These are phyloP conservation scores for Myotis vivesi DNA, from an alignment of 2,797 vertebrate species.

Conservation along the genomic window DNA sequence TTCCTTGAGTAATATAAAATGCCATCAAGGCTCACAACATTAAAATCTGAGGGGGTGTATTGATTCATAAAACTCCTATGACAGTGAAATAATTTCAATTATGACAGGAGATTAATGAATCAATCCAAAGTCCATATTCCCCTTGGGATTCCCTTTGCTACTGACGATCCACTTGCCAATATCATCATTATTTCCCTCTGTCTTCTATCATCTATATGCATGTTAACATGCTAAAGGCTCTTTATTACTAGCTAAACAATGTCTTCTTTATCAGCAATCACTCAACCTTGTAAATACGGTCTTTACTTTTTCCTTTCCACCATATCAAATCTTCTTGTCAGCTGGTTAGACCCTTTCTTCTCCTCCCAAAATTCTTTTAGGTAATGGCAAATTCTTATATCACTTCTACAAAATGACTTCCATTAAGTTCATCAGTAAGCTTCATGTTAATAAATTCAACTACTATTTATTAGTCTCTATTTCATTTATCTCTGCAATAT, in stretches of 20 bases:
- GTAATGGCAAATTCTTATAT: background rate
- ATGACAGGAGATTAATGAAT: background rate
- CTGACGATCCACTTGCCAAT: background rate
- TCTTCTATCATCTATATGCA: background rate
- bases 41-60: background rate
- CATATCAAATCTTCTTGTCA: background rate
- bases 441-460: background rate
- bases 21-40: background rate
- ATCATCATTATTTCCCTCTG: background rate
- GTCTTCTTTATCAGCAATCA: background rate
- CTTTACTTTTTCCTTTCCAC: background rate
- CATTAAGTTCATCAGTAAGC: background rate
- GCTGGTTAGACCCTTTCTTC: background rate
- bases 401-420: background rate
- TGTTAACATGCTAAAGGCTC: background rate
- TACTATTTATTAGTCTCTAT: background rate
- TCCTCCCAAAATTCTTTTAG: background rate
- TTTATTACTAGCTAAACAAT: background rate
- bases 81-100: background rate
- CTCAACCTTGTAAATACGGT: background rate
- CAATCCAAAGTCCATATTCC: background rate
- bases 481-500: background rate
- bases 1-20: background rate
- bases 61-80: background rate
- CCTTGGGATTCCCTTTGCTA: background rate